Evolutionary conservation across 2,888 invertebrate species (phyloP).

Genomic region (Lacanobia oleracea): DNA sequence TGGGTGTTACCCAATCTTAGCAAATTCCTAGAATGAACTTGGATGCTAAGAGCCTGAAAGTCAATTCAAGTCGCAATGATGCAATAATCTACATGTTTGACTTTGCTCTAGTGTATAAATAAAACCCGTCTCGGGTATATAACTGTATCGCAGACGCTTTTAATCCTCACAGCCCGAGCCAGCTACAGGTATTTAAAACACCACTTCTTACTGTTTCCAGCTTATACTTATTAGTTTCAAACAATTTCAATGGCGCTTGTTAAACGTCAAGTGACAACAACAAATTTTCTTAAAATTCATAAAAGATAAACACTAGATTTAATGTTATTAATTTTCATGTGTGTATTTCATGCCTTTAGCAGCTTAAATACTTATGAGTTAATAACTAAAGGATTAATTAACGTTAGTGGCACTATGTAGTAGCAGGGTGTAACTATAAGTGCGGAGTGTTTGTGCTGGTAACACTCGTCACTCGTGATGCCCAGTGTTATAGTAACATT

Average conservation of each 20-base stretch:
- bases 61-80: slow-evolving; percentile 33
- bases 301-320: not conserved
- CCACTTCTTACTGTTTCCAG: slow-evolving; percentile 1
- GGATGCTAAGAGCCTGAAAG: slow-evolving; percentile 14
- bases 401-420: slow-evolving; percentile 37
- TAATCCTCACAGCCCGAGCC: slow-evolving; percentile 12
- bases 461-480: too few species aligned
- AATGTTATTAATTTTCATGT: not conserved
- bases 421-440: slow-evolving; percentile 36
- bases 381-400: slow-evolving; percentile 55
- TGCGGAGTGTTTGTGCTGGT: slow-evolving; percentile 6
- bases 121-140: slow-evolving; percentile 33
- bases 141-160: slow-evolving; percentile 38
- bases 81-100: slow-evolving; percentile 35
- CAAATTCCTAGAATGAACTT: slow-evolving; percentile 14
- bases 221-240: not conserved
- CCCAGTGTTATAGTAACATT: too few species aligned
- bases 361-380: slow-evolving; percentile 47
- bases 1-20: slow-evolving; percentile 11
- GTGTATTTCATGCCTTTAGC: slow-evolving; percentile 17
- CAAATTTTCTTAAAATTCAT: slow-evolving; percentile 9
- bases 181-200: slow-evolving; percentile 11
- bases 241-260: not conserved
- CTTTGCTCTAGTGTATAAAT: slow-evolving; percentile 37
- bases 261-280: not conserved